Evolutionary conservation across 2,797 vertebrate genomes (phyloP), one percentile per base, ranked within the genome.

Genomic region (Falco cherrug): DNA sequence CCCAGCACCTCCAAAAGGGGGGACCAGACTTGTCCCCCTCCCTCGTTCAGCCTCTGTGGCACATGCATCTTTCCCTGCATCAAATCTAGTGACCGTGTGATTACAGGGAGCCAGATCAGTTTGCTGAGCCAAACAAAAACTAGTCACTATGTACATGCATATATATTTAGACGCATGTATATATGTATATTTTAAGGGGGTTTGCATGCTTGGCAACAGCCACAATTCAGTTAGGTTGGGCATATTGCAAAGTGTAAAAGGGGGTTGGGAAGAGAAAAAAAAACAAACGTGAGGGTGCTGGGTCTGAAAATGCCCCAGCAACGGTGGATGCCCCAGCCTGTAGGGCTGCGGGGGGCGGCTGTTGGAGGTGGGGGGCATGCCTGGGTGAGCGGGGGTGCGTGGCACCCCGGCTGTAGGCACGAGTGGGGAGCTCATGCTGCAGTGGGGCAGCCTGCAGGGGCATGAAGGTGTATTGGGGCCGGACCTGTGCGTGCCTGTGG

Each of bases 111-210:
- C 67, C 76, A 16, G n/a, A 4, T 8, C 1, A 7, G 41, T 43
- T 48, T 61, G 83, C 74, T 22, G 79, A 70, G 65, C 47, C 70
- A 13, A 28, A 65, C 35, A 15, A 28, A 43, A 13, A 1, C 31
- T 3, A 41, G 15, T 25, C 35, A 1, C 10, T 25, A 5, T 6
- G 51, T 13, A 8, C 20, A 6, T 4, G 6, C 2, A 0, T 50
- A 22, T 14, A 6, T 33, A 2, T 11, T 47, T 9, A 41, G 21
- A 16, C 3, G 17, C 8, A 3, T 0, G n/a, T 16, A 16, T 7
- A 8, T 5, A 11, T 7, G 5, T 56, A 7, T 54, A 57, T 50
- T 45, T 53, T 60, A 67, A 37, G 37, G 53, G 68, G 2, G 5
- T 24, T 73, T 54, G 48, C 47, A 7, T 9, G 41, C 18, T 33